A percentile compares a stretch with the other conserved stretches of the same genome.
phyloP scores from a whole-genome alignment of 2,113 vertebrate genomes.

The Lagopus muta region DNA sequence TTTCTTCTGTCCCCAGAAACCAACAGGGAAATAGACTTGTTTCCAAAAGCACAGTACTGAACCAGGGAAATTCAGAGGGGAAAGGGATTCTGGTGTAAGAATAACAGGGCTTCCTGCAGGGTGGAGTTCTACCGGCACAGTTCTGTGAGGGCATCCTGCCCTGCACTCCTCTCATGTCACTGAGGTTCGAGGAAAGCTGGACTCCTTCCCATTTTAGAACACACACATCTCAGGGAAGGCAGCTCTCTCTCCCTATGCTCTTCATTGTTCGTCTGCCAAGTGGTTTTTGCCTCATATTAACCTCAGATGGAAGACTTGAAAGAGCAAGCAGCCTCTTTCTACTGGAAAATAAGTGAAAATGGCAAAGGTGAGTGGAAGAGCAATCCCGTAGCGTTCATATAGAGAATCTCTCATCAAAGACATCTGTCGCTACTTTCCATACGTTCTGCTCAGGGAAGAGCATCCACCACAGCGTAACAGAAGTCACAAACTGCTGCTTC shows the following conservation, averaged over 20 bases:
- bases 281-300: neutral
- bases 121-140: neutral
- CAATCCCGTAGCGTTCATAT: neutral
- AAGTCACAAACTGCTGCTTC: neutral
- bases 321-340: neutral
- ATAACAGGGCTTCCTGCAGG: neutral
- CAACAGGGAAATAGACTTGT: neutral
- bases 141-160: neutral
- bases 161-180: fast-evolving
- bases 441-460: neutral
- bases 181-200: neutral
- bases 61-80: neutral
- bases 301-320: neutral
- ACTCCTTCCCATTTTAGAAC: neutral
- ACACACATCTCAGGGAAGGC: neutral
- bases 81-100: neutral
- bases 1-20: neutral
- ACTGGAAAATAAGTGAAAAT: neutral
- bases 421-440: neutral
- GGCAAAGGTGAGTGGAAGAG: neutral
- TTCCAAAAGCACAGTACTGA: neutral
- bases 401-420: neutral
- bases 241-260: neutral
- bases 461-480: neutral
- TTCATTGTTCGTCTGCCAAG: neutral